Evolutionary conservation across 2,113 vertebrate genomes (phyloP).

Genomic region (Corydoras maculifer): DNA sequence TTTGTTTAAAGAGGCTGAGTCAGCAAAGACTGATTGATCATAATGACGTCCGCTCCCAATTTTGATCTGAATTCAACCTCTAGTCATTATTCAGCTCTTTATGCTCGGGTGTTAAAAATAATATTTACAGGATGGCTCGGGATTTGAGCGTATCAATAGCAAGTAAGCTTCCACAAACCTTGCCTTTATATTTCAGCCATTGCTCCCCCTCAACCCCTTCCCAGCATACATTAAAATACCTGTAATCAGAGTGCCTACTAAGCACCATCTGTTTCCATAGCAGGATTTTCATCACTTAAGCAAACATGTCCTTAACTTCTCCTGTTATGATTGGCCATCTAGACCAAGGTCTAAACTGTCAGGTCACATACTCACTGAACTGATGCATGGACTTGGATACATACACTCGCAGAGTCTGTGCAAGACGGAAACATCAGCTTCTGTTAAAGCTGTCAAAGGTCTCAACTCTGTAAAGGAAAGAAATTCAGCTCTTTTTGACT

Average conservation of each 20-base stretch:
- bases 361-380: slow-evolving; percentile 23
- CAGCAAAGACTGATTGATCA: slow-evolving; percentile 32
- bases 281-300: slow-evolving; percentile 36
- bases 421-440: not conserved
- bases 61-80: slow-evolving; percentile 30
- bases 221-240: slow-evolving; percentile 43
- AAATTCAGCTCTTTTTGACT: too few relatives aligned
- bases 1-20: slow-evolving; percentile 22
- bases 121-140: slow-evolving; percentile 38
- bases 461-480: not conserved
- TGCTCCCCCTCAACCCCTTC: slow-evolving; percentile 11
- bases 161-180: slow-evolving; percentile 33
- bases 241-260: slow-evolving; percentile 38
- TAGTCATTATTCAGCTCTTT: slow-evolving; percentile 40
- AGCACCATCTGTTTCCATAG: slow-evolving; percentile 30
- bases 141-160: slow-evolving; percentile 24
- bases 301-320: slow-evolving; percentile 44
- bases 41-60: slow-evolving; percentile 29
- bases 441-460: slow-evolving; percentile 4
- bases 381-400: slow-evolving; percentile 7
- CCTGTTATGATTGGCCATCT: slow-evolving; percentile 46
- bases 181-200: slow-evolving; percentile 34
- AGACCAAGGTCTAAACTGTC: slow-evolving; percentile 10
- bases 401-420: not conserved
- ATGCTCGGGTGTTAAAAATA: slow-evolving; percentile 38